Evolutionary conservation across 2,888 invertebrate species (phyloP).

Genomic region (Strigamia crassipes): DNA sequence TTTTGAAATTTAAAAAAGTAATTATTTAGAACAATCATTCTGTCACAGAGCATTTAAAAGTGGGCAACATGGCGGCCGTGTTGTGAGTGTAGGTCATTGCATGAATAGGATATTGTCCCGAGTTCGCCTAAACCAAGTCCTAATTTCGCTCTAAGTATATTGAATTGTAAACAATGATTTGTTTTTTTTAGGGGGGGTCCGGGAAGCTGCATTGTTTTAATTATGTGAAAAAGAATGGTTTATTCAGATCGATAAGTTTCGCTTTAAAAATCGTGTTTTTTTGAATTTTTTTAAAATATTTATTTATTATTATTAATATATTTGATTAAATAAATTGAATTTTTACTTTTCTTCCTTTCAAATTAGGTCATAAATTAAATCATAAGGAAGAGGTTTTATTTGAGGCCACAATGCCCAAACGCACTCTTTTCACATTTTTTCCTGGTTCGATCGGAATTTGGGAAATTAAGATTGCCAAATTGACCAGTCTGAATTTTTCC

Average conservation of each 20-base stretch:
- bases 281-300: neutral
- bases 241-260: too few species aligned
- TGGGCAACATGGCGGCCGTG: neutral
- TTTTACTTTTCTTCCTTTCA: neutral
- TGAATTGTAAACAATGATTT: neutral
- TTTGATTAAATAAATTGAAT: neutral
- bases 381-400: neutral
- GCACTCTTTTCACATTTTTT: neutral
- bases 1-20: neutral
- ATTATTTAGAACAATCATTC: neutral
- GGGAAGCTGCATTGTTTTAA: neutral
- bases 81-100: slow-evolving; percentile 26
- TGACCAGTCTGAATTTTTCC: neutral
- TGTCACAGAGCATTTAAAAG: neutral
- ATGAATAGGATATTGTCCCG: slow-evolving; percentile 31
- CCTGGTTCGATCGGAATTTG: neutral
- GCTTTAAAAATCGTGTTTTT: neutral
- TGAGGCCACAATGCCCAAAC: neutral
- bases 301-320: neutral
- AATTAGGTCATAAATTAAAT: slow-evolving; percentile 12
- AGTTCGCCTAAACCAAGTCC: slow-evolving; percentile 17
- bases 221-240: neutral
- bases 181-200: neutral
- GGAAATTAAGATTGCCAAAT: neutral
- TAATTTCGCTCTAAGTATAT: neutral